These are phyloP conservation scores for Meiosimyza platycephala DNA, from an alignment of 2,888 invertebrate species.

Conservation along the genomic window DNA sequence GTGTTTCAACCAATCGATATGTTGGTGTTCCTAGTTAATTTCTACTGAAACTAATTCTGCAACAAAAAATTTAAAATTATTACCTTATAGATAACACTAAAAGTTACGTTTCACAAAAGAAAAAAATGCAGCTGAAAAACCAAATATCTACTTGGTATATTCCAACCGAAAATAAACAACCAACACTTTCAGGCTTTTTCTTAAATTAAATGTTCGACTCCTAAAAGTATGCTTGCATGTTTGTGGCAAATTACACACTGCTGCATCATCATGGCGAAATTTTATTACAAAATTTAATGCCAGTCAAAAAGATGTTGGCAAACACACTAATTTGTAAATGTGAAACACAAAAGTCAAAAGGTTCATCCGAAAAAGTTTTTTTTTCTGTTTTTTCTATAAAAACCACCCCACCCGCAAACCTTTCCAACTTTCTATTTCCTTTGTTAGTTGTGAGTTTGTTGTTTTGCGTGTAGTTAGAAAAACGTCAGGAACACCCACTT, in stretches of 20 bases:
- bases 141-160: too few relatives aligned
- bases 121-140: too few relatives aligned
- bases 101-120: too few relatives aligned
- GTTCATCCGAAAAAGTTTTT: constrained; percentile 37
- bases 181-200: too few relatives aligned
- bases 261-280: constrained; percentile 46
- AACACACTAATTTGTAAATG: constrained; percentile 50
- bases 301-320: constrained; percentile 45
- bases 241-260: constrained; percentile 50
- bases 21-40: too few relatives aligned
- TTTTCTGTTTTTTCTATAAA: constrained; percentile 6
- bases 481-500: constrained; percentile 26
- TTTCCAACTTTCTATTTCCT: constrained; percentile 27
- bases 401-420: constrained; percentile 33
- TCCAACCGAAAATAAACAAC: too few relatives aligned
- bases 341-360: constrained; percentile 51
- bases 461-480: constrained; percentile 4
- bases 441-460: constrained; percentile 38
- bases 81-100: too few relatives aligned
- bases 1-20: too few relatives aligned
- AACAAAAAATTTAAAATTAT: too few relatives aligned
- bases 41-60: too few relatives aligned
- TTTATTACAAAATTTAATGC: constrained; percentile 54
- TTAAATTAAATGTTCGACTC: too few relatives aligned
- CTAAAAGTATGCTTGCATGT: constrained; percentile 48